Percentiles rank a stretch among this genome's conserved stretches.
phyloP scores from a whole-genome alignment of 2,797 vertebrate species.

The Chaunax sp. region DNA sequence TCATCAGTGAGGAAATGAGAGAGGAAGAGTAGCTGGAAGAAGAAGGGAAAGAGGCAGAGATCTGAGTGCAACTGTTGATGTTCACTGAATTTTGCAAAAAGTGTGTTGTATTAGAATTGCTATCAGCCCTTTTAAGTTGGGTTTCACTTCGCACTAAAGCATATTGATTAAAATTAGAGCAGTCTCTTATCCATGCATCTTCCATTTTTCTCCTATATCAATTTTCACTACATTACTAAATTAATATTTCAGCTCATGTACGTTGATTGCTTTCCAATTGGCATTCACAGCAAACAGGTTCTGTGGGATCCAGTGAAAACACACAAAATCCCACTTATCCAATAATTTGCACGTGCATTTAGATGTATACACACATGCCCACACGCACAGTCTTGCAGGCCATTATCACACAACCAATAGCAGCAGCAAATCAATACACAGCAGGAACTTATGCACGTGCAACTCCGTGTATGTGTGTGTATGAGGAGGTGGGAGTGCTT shows the following conservation, averaged over 20 bases:
- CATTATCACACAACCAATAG: conserved; percentile 16
- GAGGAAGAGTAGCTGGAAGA: too few species aligned
- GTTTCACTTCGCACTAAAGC: neutral
- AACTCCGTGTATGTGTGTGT: conserved; percentile 3
- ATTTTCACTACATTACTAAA: too few species aligned
- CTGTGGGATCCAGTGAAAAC: neutral
- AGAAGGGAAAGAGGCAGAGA: too few species aligned
- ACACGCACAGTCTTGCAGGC: neutral
- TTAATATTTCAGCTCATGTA: conserved; percentile 8
- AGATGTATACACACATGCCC: conserved; percentile 10
- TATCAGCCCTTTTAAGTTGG: neutral
- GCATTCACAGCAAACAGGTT: conserved; percentile 6
- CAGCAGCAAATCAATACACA: conserved; percentile 35
- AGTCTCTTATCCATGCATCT: too few species aligned
- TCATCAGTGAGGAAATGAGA: too few species aligned
- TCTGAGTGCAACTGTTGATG: too few species aligned
- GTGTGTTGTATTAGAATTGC: too few species aligned
- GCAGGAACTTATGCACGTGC: conserved; percentile 6
- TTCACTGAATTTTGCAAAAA: too few species aligned
- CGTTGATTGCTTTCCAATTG: conserved; percentile 48
- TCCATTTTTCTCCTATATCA: too few species aligned
- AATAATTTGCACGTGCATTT: neutral
- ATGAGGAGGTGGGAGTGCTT: conserved; percentile 10
- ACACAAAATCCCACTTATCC: neutral
- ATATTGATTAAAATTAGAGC: neutral